Conservation (phyloP, 1,140 invertebrate species). For the Vollenhovia emeryi region DNA sequence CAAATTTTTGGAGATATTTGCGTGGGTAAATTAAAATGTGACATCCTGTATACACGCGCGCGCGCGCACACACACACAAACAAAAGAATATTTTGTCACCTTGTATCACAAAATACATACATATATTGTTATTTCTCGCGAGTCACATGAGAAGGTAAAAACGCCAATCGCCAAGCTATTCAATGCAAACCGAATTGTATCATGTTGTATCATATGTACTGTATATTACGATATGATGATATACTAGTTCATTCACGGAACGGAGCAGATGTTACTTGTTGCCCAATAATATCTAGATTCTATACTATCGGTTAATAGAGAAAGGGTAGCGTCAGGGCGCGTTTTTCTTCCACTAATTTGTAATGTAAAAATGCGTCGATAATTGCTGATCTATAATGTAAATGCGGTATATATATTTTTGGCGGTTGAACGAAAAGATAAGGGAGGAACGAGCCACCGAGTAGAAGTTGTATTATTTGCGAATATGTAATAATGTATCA, state of each 20-base stretch:
- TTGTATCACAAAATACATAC: conserved; percentile 42
- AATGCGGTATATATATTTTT: conserved; percentile 32
- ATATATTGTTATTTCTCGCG: conserved; percentile 59
- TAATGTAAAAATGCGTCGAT: conserved; percentile 23
- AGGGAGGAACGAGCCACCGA: neutral
- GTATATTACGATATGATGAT: conserved; percentile 68
- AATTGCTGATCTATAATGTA: conserved; percentile 38
- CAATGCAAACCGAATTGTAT: conserved; percentile 69
- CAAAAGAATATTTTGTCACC: conserved; percentile 44
- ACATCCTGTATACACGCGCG: too few relatives aligned
- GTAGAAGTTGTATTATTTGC: conserved; percentile 40
- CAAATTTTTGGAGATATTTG: too few relatives aligned
- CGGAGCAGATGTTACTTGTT: conserved; percentile 68
- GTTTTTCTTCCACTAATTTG: conserved; percentile 53
- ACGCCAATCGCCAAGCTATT: conserved; percentile 64
- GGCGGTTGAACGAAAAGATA: conserved; percentile 25
- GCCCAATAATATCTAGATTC: conserved; percentile 57
- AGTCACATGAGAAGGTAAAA: conserved; percentile 40
- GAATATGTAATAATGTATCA: conserved; percentile 46
- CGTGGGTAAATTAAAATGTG: too few relatives aligned
- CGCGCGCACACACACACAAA: neutral
- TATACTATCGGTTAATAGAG: conserved; percentile 52
- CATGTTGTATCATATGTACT: conserved; percentile 77
- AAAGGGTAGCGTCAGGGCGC: neutral
- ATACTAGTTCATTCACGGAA: conserved; percentile 60